Evolutionary conservation across 2,113 vertebrate genomes (phyloP), one percentile per base, ranked within the genome.

Genomic region (Conger conger): DNA sequence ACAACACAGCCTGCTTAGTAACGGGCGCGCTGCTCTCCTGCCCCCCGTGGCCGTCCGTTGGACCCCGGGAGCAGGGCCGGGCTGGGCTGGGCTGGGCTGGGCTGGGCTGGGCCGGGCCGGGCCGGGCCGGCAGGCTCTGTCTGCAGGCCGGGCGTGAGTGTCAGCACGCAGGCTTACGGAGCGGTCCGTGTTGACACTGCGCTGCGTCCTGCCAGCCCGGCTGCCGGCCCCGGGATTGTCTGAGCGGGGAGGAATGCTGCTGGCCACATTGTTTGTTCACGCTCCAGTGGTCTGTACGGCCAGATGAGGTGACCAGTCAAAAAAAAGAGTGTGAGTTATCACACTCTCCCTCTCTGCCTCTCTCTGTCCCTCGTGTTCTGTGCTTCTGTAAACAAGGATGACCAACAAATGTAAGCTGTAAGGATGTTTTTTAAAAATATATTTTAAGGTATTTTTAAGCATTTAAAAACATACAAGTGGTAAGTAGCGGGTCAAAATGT

Each of bases 401-500:
- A 36, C 54, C 76, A 37, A 35, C 76, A 78, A 78, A 78, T 78
- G 33, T 78, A 37, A 36, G 33, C 16, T 78, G 36, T 30, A 20
- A 38, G 37, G 76, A 16, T 18, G 30, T 78, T 78, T 78, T 27
- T 63, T 57, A 16, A 18, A 3, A 4, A 3, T 38, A 18, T 33
- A 37, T 78, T 78, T 37, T 2, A 37, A 78, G 37, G 11, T 37
- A 78, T 78, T 78, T 78, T 38, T 37, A 38, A 38, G 5, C 6
- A 37, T 38, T 78, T 78, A 17, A 78, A 20, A 78, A 4, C 35
- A 36, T 20, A 23, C 17, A 38, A 78, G 33, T 38, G 87, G 53
- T 79, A 63, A 84, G 80, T 82, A 53, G 30, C 82, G 79, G 76
- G 77, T 85, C 81, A 40, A 86, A 87, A 83, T 76, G 77, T 80